Evolutionary conservation across 2,888 invertebrate genomes (phyloP), one percentile per base, ranked within the genome.

Genomic region (Lordiphosa andalusiaca): DNA sequence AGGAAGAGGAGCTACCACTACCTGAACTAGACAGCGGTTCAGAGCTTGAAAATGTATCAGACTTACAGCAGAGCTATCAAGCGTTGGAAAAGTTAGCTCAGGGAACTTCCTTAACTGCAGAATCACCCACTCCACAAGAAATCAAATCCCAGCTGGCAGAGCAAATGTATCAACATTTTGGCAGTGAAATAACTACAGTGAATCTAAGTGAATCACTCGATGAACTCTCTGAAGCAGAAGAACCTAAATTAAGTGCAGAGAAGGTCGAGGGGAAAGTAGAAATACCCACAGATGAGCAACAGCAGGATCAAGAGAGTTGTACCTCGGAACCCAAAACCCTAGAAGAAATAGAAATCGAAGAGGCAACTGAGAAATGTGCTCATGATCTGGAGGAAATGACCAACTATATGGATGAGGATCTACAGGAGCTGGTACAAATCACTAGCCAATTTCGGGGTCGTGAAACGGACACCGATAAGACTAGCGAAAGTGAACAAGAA

Each of bases 301-400:
- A 57, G 9, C 9, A 30, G 9, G 30, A 1, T 12, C 16, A 1
- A 42, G 4, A 12, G 2, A 25, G 25, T 9, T 30, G 30, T 9
- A 9, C 3, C 7, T 4, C 16, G 40, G 1, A 1, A n/a, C 10
- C 3, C 30, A 2, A 66, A 13, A 70, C 50, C 0, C 36, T 23
- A 9, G 53, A 62, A 0, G 48, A 83, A 47, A 33, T 70, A 10
- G 50, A 67, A 16, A 63, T 65, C n/a, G 84, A 86, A 0, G 59
- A 70, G 38, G 71, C 71, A 0, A 86, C 77, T 53, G 61, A 71
- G 0, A 73, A 83, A 41, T 53, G 84, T 3, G 65, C 54, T 5
- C 62, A 65, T 16, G 81, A 86, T 36, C 61, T 87, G 40, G 52
- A 70, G 36, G 73, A 86, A 39, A 65, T 87, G 3, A 57, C 71